Conservation (phyloP, 1,140 invertebrate genomes). For the Philotrypesis tridentata region DNA sequence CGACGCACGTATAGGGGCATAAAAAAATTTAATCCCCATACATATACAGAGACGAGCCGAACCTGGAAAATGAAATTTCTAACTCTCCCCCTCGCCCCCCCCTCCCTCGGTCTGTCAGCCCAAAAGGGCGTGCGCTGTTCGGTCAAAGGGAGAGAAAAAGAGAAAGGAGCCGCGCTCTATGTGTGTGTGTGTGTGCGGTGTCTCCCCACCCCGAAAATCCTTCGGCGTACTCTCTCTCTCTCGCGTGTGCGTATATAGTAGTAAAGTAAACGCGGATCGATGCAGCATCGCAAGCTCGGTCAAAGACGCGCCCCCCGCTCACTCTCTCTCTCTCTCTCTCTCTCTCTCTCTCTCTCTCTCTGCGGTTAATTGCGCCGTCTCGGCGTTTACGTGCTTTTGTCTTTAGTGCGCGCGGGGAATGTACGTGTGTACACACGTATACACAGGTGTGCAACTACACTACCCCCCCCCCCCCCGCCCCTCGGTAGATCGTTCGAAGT, state of each 20-base stretch:
- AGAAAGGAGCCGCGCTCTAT: background rate
- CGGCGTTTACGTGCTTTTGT: background rate
- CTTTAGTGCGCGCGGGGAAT: background rate
- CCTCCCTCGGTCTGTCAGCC: background rate
- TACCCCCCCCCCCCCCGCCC: background rate
- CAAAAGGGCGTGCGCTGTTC: background rate
- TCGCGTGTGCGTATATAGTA: background rate
- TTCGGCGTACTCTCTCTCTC: background rate
- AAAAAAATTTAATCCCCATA: no score
- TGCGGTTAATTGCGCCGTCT: background rate
- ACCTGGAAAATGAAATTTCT: no score
- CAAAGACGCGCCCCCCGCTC: slow-evolving; percentile 2
- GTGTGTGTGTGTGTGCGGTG: no score
- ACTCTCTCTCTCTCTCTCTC: no score
- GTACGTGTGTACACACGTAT: background rate
- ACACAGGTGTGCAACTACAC: no score
- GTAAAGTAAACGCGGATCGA: background rate
- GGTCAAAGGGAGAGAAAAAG: background rate
- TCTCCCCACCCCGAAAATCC: no score
- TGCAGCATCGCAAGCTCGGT: slow-evolving; percentile 5
- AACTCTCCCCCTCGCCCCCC: no score
- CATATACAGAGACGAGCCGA: no score
- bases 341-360: no score
- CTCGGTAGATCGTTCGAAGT: background rate
- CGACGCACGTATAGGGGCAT: no score